A percentile compares a stretch with the other conserved stretches of the same genome.
Conservation (phyloP, 2,113 vertebrate species). For the Anarrhichthys ocellatus region DNA sequence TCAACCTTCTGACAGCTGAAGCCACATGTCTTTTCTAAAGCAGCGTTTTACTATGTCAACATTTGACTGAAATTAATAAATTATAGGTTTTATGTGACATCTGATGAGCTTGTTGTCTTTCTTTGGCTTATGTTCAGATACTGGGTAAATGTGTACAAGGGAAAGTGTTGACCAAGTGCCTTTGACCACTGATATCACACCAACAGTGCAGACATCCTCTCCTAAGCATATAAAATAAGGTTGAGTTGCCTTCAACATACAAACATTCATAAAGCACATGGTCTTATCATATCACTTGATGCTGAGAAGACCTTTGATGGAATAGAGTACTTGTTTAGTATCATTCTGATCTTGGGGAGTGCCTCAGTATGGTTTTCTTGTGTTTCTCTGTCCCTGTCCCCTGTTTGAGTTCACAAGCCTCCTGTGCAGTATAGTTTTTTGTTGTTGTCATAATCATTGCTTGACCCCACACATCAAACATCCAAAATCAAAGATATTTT, state of each 20-base stretch:
- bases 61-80: conserved; percentile 80
- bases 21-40: conserved; percentile 78
- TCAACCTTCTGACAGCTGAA: conserved; percentile 55
- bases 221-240: conserved; percentile 22
- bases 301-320: neutral
- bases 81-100: conserved; percentile 81
- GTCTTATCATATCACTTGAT: neutral
- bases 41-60: conserved; percentile 78
- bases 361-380: neutral
- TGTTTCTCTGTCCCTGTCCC: neutral
- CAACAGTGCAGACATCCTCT: conserved; percentile 11
- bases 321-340: neutral
- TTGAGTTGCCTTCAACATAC: neutral
- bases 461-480: no score
- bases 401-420: neutral
- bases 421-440: no score
- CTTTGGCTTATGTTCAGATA: neutral
- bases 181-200: conserved; percentile 15
- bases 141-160: neutral
- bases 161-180: neutral
- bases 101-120: conserved; percentile 16
- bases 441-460: no score
- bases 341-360: neutral
- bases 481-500: no score
- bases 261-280: neutral